These are phyloP conservation scores for Laothoe populi DNA, from an alignment of 2,888 invertebrate species.

Conservation along the genomic window DNA sequence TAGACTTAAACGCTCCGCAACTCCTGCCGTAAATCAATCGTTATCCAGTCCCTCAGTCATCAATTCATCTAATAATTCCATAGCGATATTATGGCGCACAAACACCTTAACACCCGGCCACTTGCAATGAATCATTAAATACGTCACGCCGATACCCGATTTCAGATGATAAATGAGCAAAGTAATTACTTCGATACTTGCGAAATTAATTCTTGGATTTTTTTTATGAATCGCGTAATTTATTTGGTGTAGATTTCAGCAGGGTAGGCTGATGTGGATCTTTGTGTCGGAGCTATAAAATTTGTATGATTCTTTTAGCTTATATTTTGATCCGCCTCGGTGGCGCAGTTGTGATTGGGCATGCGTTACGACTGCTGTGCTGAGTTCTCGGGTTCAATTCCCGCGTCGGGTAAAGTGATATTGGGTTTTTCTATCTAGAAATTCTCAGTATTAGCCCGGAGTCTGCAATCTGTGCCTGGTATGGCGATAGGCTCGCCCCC, in stretches of 20 bases:
- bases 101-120: slow-evolving; percentile 24
- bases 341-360: too few species aligned
- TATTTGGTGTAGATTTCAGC: slow-evolving; percentile 2
- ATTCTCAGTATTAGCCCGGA: too few species aligned
- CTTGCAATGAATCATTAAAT: slow-evolving; percentile 53
- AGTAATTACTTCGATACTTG: slow-evolving; percentile 46
- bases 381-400: too few species aligned
- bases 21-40: slow-evolving; percentile 12
- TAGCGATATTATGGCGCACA: slow-evolving; percentile 25
- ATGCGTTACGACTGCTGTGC: too few species aligned
- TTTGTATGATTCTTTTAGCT: too few species aligned
- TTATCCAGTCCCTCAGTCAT: slow-evolving; percentile 21
- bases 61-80: slow-evolving; percentile 20
- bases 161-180: slow-evolving; percentile 53
- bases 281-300: too few species aligned
- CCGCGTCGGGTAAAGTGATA: too few species aligned
- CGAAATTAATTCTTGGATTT: slow-evolving; percentile 24
- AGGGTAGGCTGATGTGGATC: too few species aligned
- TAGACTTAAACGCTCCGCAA: neutral
- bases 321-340: too few species aligned
- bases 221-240: slow-evolving; percentile 9
- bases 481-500: too few species aligned
- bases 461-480: too few species aligned
- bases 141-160: slow-evolving; percentile 51
- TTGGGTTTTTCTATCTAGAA: too few species aligned